A percentile compares a stretch with the other conserved stretches of the same genome.
Evolutionary conservation across 2,888 invertebrate genomes (phyloP).

Genomic region (Coecobrya sp.): DNA sequence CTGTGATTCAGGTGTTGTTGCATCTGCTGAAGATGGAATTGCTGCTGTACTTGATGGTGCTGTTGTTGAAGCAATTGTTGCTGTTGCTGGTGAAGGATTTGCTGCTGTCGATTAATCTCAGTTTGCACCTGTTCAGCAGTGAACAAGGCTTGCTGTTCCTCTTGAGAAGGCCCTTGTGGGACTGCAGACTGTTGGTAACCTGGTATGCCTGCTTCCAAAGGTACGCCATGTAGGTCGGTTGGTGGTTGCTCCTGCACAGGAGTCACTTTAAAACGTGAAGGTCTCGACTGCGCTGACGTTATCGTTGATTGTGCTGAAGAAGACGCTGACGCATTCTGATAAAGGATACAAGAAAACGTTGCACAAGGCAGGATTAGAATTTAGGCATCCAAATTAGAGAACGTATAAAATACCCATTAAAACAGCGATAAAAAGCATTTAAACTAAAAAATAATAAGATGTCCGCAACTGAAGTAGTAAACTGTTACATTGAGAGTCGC

Average conservation of each 20-base stretch:
- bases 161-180: not conserved
- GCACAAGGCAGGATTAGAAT: not conserved
- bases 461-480: not conserved
- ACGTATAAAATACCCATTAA: not conserved
- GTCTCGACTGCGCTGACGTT: constrained; percentile 38
- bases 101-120: constrained; percentile 74
- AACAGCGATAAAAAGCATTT: not conserved
- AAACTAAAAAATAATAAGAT: not conserved
- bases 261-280: constrained; percentile 81
- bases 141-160: not conserved
- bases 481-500: not conserved
- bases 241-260: constrained; percentile 82
- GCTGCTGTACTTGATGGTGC: constrained; percentile 79
- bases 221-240: constrained; percentile 57
- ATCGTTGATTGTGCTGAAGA: constrained; percentile 52
- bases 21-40: constrained; percentile 73
- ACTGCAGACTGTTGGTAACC: constrained; percentile 9
- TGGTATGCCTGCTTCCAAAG: constrained; percentile 32
- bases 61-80: constrained; percentile 72
- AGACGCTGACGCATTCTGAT: constrained; percentile 48
- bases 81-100: constrained; percentile 67
- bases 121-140: constrained; percentile 63
- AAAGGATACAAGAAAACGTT: not conserved
- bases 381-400: not conserved
- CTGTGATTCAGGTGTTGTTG: constrained; percentile 75